Percentiles rank a stretch among this genome's conserved stretches.
Evolutionary conservation across 1,140 invertebrate genomes (phyloP).

Genomic region (Drosophila lacteicornis): DNA sequence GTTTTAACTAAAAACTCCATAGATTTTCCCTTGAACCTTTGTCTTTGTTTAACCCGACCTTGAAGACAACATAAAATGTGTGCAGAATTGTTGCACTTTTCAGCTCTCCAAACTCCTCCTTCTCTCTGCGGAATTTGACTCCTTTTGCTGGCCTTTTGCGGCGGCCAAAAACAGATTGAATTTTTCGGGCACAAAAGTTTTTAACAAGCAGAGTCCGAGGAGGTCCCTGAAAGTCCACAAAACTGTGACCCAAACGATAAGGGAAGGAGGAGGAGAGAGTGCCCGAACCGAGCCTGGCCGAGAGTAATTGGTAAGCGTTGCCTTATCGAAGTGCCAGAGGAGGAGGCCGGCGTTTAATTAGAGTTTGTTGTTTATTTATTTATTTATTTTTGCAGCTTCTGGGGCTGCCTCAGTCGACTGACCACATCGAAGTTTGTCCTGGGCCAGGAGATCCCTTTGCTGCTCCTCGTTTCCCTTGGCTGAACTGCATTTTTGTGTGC

Average conservation of each 20-base stretch:
- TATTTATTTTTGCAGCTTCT: constrained; percentile 59
- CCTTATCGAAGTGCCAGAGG: constrained; percentile 65
- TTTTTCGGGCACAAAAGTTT: constrained; percentile 68
- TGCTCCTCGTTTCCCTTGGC: constrained; percentile 11
- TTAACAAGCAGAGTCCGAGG: constrained; percentile 56
- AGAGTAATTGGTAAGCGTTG: constrained; percentile 38
- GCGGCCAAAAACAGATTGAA: constrained; percentile 65
- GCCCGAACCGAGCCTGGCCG: not conserved
- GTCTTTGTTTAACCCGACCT: constrained; percentile 24
- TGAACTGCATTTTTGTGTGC: constrained; percentile 59
- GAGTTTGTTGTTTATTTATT: constrained; percentile 81
- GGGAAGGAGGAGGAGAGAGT: not conserved
- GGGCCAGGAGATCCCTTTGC: not conserved
- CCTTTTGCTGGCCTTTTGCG: constrained; percentile 36
- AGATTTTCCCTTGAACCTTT: too few relatives aligned
- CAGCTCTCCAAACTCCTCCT: not conserved
- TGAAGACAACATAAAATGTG: constrained; percentile 26
- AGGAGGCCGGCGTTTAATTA: constrained; percentile 73
- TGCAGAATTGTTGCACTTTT: constrained; percentile 59
- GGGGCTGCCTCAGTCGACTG: constrained; percentile 1
- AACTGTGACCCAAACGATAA: constrained; percentile 50
- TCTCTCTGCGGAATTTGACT: not conserved
- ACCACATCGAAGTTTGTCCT: constrained; percentile 23
- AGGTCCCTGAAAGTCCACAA: constrained; percentile 26
- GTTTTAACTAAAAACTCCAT: too few relatives aligned